Percentiles rank a stretch among this genome's conserved stretches.
Conservation (phyloP, 1,140 invertebrate species). For the Maconellicoccus hirsutus region DNA sequence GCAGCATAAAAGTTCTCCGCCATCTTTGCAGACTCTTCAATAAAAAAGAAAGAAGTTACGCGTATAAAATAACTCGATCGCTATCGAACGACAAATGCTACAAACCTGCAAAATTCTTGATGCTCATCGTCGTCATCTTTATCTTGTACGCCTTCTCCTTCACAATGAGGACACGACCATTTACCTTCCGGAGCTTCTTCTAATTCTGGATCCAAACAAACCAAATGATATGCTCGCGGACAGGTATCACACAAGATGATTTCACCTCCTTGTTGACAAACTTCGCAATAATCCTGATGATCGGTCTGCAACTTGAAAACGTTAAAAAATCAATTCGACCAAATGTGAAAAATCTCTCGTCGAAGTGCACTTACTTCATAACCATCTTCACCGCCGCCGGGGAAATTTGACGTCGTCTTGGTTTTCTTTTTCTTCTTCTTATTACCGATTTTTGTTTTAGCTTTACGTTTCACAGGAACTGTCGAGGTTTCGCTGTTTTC, state of each 20-base stretch:
- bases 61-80: neutral
- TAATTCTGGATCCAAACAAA: conserved; percentile 94
- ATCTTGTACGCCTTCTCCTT: conserved; percentile 72
- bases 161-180: conserved; percentile 99
- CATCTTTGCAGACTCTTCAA: conserved; percentile 84
- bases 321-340: neutral
- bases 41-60: conserved; percentile 23
- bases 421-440: conserved; percentile 89
- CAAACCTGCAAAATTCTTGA: conserved; percentile 82
- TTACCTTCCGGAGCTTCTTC: conserved; percentile 98
- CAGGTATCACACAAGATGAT: conserved; percentile 99
- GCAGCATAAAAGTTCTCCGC: conserved; percentile 93
- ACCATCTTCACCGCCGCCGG: conserved; percentile 63
- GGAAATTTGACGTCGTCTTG: conserved; percentile 74
- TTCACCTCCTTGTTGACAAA: conserved; percentile 99
- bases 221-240: conserved; percentile 93
- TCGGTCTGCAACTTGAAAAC: conserved; percentile 54
- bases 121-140: conserved; percentile 85
- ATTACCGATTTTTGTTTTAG: conserved; percentile 84
- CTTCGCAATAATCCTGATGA: conserved; percentile 99
- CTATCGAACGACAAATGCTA: neutral
- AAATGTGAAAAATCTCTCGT: neutral
- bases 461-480: conserved; percentile 58
- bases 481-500: conserved; percentile 33
- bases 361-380: conserved; percentile 44